Evolutionary conservation across 2,797 vertebrate genomes (phyloP).

Genomic region (Ctenosaura bakeri): DNA sequence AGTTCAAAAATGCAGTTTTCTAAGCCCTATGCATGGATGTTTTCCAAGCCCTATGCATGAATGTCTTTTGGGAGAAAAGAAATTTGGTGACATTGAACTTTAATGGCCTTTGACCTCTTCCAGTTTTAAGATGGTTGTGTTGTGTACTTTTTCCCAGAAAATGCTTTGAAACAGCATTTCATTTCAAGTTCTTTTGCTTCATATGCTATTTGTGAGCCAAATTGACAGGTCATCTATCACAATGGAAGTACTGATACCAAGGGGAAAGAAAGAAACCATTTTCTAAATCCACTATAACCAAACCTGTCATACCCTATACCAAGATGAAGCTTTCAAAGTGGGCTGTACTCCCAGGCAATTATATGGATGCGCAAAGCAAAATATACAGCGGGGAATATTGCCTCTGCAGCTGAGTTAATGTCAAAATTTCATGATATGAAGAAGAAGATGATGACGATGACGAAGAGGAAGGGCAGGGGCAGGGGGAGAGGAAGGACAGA

Average conservation of each 20-base stretch:
- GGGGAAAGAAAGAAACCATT: not conserved
- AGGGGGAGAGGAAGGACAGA: not conserved
- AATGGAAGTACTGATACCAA: slow-evolving; percentile 3
- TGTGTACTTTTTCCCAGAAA: not conserved
- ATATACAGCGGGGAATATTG: not conserved
- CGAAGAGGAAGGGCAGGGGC: no score
- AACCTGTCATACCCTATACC: not conserved
- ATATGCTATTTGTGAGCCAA: not conserved
- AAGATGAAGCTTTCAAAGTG: not conserved
- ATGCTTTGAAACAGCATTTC: not conserved
- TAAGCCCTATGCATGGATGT: no score
- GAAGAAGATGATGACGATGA: no score
- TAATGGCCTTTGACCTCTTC: not conserved
- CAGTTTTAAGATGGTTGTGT: not conserved
- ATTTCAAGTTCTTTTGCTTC: not conserved
- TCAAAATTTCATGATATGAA: not conserved
- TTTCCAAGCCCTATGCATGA: no score
- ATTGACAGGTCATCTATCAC: not conserved
- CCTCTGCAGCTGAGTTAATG: not conserved
- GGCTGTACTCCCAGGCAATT: not conserved
- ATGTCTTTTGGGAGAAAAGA: no score
- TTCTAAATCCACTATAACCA: not conserved
- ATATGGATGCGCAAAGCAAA: not conserved
- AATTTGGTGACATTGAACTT: no score
- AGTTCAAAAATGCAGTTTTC: no score